Evolutionary conservation across 2,113 vertebrate species (phyloP), one percentile per base, ranked within the genome.

Genomic region (Triplophysa dalaica): DNA sequence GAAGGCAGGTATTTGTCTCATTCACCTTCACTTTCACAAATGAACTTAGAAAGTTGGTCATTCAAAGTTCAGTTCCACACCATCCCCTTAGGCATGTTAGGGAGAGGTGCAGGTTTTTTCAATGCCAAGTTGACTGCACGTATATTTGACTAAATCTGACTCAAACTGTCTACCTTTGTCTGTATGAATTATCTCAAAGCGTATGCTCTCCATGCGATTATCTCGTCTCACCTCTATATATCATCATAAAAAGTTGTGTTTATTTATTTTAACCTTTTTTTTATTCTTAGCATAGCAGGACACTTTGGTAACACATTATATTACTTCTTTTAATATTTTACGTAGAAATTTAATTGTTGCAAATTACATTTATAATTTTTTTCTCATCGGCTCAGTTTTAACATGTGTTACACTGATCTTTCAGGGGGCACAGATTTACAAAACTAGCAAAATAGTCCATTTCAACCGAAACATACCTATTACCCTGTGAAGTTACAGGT

Each of bases 361-460:
- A 29, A 29, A 29, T 29, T 3, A 29, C 26, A 26, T 26, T 2
- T 29, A 29, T 29, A 2, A n/a, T 3, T 3, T 29, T 29, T 29
- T 29, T 2, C 26, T 29, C 1, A 29, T 29, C 26, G 2, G 2
- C 26, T 29, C 26, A 29, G 3, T 29, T 29, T 29, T 3, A 29
- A 29, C 26, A 29, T 29, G 2, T 29, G 26, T 29, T 29, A 29
- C 26, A 29, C 26, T 69, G 21, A 17, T 76, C 76, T 56, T 81
- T 84, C 21, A 70, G 4, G 4, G 70, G 70, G 17, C 29, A 84
- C 6, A 82, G 14, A 68, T 75, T 63, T 3, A 70, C 76, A 70
- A 45, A 79, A 24, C 8, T 19, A 16, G 77, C 80, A 64, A 76
- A 79, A 75, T 75, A 78, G 2, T 70, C 64, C 22, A 74, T 69